These are phyloP conservation scores for Aricia artaxerxes DNA, from an alignment of 2,888 invertebrate species.

Conservation along the genomic window DNA sequence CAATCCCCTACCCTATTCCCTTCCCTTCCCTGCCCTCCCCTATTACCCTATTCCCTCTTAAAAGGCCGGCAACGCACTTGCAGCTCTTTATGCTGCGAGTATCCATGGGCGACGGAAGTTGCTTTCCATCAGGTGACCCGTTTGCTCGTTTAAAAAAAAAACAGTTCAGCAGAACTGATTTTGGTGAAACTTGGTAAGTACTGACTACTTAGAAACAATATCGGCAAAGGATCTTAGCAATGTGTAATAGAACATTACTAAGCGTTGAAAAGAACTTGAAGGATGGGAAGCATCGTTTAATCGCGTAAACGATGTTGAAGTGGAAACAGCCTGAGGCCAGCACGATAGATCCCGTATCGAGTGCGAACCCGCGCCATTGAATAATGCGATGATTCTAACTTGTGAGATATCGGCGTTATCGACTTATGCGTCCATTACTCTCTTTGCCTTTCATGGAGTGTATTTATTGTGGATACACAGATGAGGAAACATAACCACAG, in stretches of 20 bases:
- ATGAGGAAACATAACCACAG: not conserved
- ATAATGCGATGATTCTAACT: slow-evolving; percentile 18
- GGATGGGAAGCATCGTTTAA: not conserved
- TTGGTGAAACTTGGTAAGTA: no score
- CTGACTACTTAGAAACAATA: no score
- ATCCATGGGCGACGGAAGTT: no score
- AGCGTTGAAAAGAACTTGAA: not conserved
- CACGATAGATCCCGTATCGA: slow-evolving; percentile 27
- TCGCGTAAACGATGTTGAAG: not conserved
- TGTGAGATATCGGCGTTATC: slow-evolving; percentile 7
- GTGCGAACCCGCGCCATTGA: slow-evolving; percentile 13
- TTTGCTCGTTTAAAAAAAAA: no score
- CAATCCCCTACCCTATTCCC: no score
- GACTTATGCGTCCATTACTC: not conserved
- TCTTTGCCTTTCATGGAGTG: not conserved
- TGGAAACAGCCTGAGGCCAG: not conserved
- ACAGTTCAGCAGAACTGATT: no score
- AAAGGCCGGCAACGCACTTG: no score
- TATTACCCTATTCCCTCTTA: no score
- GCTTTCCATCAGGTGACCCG: no score
- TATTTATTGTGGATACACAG: not conserved
- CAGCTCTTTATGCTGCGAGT: no score
- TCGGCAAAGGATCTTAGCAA: no score
- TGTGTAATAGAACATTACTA: not conserved
- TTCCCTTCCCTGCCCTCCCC: no score